A percentile compares a stretch with the other conserved stretches of the same genome.
phyloP scores from a whole-genome alignment of 2,797 vertebrate species.

The Smutsia temminckii region DNA sequence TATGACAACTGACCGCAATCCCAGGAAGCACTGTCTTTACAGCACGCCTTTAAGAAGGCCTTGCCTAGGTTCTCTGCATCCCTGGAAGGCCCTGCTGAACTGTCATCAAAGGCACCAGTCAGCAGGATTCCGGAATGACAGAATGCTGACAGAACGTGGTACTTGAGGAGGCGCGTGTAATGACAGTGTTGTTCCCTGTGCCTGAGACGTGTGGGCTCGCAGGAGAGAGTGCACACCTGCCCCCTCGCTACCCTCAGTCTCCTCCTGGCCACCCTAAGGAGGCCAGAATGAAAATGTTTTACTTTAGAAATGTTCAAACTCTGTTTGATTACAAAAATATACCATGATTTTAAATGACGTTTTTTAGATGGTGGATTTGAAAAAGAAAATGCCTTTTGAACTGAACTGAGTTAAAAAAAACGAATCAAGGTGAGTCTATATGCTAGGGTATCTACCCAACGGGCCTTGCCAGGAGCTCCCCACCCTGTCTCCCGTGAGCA shows the following conservation, averaged over 20 bases:
- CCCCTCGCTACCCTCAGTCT: too few relatives aligned
- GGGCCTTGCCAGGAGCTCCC: background rate
- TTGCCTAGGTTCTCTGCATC: background rate
- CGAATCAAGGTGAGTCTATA: background rate
- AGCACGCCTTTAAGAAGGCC: background rate
- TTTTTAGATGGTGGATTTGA: background rate
- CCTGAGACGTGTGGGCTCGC: background rate
- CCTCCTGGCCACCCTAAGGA: background rate
- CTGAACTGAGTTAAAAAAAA: background rate
- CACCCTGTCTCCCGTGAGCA: accelerated
- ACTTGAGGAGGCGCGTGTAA: background rate
- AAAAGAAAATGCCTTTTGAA: background rate
- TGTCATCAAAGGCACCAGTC: background rate
- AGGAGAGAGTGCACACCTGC: background rate
- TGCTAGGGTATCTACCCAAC: background rate
- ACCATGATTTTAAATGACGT: background rate
- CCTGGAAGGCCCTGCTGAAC: background rate
- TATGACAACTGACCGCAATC: too few relatives aligned
- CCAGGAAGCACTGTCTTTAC: background rate
- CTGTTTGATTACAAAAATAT: background rate
- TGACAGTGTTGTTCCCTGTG: background rate
- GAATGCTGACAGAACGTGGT: background rate
- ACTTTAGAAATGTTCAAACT: conserved; percentile 28
- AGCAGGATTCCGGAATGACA: background rate
- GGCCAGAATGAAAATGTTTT: background rate